Evolutionary conservation across 2,113 vertebrate species (phyloP), one percentile per base, ranked within the genome.

Genomic region (Syngnathoides biaculeatus): DNA sequence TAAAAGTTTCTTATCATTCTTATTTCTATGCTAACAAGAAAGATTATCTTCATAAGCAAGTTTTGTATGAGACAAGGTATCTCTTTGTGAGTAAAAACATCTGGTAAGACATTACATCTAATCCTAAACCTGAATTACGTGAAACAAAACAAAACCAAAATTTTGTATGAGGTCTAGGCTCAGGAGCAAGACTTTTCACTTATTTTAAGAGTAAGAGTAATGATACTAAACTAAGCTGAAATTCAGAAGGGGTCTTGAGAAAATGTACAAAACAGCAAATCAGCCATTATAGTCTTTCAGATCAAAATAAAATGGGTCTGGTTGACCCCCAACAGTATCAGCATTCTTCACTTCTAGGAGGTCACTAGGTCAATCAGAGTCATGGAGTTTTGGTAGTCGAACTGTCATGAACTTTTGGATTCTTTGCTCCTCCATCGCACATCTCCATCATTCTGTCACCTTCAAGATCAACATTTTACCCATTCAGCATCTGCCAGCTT

Each of bases 201-300:
- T 35, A 35, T 35, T 35, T 35, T 35, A 35, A 35, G 30, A 35
- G 30, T 35, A 35, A 35, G 30, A 35, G 30, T 35, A 35, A 35
- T 35, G 1, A 35, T 35, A 35, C 30, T 6, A 35, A 35, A 5
- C 19, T 47, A 19, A 19, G 15, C 1, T 47, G 17, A 15, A 47
- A 4, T 17, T 47, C 45, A 47, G 45, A 17, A 6, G 45, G 45
- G 4, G 47, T 50, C 47, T 50, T 10, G 47, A 48, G 17, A 50
- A 43, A 50, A 50, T 50, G 4, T 50, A 62, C 27, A 20, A 74
- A 72, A 74, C 56, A 64, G 48, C 42, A 64, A 77, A 66, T 15
- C 17, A 55, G 6, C n/a, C 19, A 35, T 2, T 50, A 68, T 72
- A 64, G 47, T 40, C 40, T 50, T 50, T n/a, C 15, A 14, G 43